phyloP scores from a whole-genome alignment of 2,888 invertebrate genomes.

The Scotopteryx bipunctaria region DNA sequence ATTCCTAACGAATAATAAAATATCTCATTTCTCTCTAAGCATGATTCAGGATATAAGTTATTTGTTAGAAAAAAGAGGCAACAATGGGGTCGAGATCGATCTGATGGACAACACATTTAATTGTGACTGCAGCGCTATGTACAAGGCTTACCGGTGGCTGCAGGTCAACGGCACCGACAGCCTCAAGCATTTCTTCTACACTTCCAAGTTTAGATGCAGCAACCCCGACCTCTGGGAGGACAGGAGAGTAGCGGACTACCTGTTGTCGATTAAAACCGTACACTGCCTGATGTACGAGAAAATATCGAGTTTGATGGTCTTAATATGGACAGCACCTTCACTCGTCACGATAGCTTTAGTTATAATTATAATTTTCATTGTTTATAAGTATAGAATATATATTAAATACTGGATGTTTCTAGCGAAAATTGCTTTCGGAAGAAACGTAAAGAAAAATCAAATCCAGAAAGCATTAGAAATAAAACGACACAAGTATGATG shows the following conservation, averaged over 20 bases:
- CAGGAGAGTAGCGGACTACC: conserved; percentile 65
- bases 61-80: conserved; percentile 61
- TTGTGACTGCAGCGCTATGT: conserved; percentile 80
- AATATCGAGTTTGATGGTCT: conserved; percentile 63
- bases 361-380: conserved; percentile 48
- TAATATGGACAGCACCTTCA: conserved; percentile 71
- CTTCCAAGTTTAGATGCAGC: conserved; percentile 68
- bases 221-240: conserved; percentile 76
- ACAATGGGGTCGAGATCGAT: conserved; percentile 61
- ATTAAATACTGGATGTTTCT: conserved; percentile 82
- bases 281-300: conserved; percentile 70
- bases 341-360: conserved; percentile 62
- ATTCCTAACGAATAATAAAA: conserved; percentile 79
- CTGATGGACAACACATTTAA: conserved; percentile 80
- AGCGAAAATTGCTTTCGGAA: conserved; percentile 77
- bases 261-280: conserved; percentile 64
- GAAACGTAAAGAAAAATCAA: conserved; percentile 59
- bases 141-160: conserved; percentile 68
- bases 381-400: conserved; percentile 76
- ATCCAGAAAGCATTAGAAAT: conserved; percentile 38
- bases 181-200: conserved; percentile 60
- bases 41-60: conserved; percentile 83
- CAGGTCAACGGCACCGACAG: conserved; percentile 61
- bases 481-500: conserved; percentile 79
- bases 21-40: conserved; percentile 78